Conservation (phyloP, 2,797 vertebrate species). For the Pitangus sulphuratus region DNA sequence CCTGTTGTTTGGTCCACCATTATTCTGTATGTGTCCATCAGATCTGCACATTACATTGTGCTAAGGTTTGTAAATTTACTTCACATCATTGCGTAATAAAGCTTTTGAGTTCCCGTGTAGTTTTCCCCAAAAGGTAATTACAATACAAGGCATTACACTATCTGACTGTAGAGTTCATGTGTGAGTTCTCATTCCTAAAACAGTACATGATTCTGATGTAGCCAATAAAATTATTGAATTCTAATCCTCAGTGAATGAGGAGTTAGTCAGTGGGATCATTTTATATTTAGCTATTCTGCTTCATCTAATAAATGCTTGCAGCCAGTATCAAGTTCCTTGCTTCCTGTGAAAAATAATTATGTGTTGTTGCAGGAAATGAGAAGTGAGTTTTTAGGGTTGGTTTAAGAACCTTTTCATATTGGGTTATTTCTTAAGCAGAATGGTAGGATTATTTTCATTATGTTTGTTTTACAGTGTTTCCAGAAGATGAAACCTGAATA, state of each 20-base stretch:
- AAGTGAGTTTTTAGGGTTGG: background rate
- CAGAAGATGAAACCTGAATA: slow-evolving; percentile 55
- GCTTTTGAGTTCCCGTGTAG: background rate
- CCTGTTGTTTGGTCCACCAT: background rate
- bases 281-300: background rate
- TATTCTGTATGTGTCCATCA: background rate
- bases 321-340: background rate
- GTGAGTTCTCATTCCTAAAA: background rate
- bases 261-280: background rate
- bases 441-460: background rate
- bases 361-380: background rate
- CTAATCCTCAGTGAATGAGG: background rate
- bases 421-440: background rate
- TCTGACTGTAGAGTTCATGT: background rate
- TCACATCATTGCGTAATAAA: background rate
- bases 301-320: background rate
- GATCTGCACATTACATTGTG: fast-evolving
- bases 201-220: background rate
- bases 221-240: background rate
- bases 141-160: background rate
- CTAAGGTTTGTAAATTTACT: background rate
- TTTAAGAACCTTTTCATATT: background rate
- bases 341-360: background rate
- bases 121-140: background rate
- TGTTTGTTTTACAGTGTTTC: slow-evolving; percentile 87